phyloP scores from a whole-genome alignment of 2,888 invertebrate genomes.

The Tetranychus truncatus region DNA sequence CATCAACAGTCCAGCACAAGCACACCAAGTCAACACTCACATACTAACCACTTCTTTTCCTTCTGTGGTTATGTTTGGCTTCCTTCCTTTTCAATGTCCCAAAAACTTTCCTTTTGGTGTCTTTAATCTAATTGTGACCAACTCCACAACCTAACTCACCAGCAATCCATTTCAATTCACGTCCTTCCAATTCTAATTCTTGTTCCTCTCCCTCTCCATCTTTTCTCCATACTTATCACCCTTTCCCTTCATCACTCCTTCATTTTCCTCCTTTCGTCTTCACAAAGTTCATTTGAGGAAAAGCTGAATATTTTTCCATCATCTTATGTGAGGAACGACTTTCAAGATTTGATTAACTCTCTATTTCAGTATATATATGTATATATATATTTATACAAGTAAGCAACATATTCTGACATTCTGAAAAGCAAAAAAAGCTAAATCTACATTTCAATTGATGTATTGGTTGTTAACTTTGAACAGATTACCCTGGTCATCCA shows the following conservation, averaged over 20 bases:
- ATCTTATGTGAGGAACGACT: not conserved
- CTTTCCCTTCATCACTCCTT: not conserved
- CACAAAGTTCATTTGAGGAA: not conserved
- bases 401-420: no score
- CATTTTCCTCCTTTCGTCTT: not conserved
- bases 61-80: not conserved
- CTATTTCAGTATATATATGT: not conserved
- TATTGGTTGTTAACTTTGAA: not conserved
- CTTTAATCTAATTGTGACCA: not conserved
- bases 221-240: not conserved
- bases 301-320: not conserved
- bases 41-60: not conserved
- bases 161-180: not conserved
- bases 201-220: not conserved
- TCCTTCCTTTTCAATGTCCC: not conserved
- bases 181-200: not conserved
- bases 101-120: not conserved
- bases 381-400: no score
- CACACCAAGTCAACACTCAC: no score
- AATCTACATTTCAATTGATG: not conserved
- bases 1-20: no score
- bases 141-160: not conserved
- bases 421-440: not conserved
- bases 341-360: not conserved
- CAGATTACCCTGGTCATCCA: not conserved